Percentiles rank a stretch among this genome's conserved stretches.
These are phyloP conservation scores for Chymomyza amoena DNA, from an alignment of 2,888 invertebrate species.

Conservation along the genomic window DNA sequence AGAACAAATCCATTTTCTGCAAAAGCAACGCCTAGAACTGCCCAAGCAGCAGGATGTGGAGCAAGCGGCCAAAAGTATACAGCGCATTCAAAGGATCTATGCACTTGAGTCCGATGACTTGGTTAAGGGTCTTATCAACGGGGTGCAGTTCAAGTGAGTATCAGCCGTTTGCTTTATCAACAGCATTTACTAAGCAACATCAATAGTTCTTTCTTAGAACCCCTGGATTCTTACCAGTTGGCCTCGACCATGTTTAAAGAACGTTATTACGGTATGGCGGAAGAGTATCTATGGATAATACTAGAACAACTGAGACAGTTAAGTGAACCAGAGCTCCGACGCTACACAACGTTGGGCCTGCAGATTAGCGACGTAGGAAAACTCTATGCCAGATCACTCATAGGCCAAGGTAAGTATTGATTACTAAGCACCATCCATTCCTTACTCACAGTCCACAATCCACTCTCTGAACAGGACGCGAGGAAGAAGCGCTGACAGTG, in stretches of 20 bases:
- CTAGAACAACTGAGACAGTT: not conserved
- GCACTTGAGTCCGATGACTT: slow-evolving; percentile 17
- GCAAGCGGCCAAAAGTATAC: slow-evolving; percentile 25
- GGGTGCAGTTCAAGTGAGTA: slow-evolving; percentile 32
- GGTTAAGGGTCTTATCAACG: slow-evolving; percentile 38
- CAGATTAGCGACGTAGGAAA: not conserved
- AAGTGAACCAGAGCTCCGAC: not conserved
- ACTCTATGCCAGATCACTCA: slow-evolving; percentile 20
- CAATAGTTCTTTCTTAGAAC: slow-evolving; percentile 27
- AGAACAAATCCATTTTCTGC: slow-evolving; percentile 36
- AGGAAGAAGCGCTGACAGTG: not conserved
- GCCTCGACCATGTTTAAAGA: slow-evolving; percentile 22
- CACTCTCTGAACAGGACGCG: not conserved
- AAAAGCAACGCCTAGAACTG: not conserved
- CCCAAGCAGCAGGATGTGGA: slow-evolving; percentile 1
- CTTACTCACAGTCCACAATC: no score
- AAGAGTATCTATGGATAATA: slow-evolving; percentile 23
- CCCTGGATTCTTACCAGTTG: slow-evolving; percentile 37
- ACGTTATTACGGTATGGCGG: slow-evolving; percentile 6
- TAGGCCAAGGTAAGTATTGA: slow-evolving; percentile 20
- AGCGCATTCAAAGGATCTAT: slow-evolving; percentile 30
- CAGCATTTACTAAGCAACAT: no score
- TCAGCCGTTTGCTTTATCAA: no score
- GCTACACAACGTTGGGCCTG: slow-evolving; percentile 5
- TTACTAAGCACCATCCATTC: not conserved